A percentile compares a stretch with the other conserved stretches of the same genome.
phyloP scores from a whole-genome alignment of 92 coral and sea anemone genomes.

The Porites rus region DNA sequence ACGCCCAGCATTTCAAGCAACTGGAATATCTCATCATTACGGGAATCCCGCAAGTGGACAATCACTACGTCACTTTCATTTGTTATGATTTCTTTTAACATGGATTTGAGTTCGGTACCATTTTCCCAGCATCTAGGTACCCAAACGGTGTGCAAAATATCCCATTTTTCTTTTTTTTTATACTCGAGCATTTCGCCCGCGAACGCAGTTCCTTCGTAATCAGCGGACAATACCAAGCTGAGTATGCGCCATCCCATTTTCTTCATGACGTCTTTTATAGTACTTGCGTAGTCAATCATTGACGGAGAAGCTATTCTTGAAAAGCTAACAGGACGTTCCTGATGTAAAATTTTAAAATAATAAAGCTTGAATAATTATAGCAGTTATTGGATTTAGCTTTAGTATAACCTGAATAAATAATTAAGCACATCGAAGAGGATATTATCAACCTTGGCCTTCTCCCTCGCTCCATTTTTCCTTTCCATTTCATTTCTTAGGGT shows the following conservation, averaged over 20 bases:
- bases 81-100: background rate
- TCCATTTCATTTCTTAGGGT: too few species aligned
- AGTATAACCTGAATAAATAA: too few species aligned
- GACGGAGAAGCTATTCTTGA: constrained; percentile 24
- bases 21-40: constrained; percentile 15
- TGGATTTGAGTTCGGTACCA: background rate
- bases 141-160: background rate
- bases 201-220: constrained; percentile 7
- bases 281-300: constrained; percentile 18
- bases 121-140: background rate
- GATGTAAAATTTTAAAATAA: background rate
- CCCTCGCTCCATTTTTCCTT: too few species aligned
- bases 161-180: constrained; percentile 3
- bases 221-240: constrained; percentile 22
- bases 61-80: constrained; percentile 3
- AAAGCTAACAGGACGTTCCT: constrained; percentile 17
- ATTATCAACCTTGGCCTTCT: too few species aligned
- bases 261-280: constrained; percentile 24
- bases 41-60: constrained; percentile 13
- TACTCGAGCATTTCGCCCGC: background rate
- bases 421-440: too few species aligned
- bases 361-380: too few species aligned
- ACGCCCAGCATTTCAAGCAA: constrained; percentile 4
- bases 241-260: constrained; percentile 32
- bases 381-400: too few species aligned